phyloP scores from a whole-genome alignment of 2,888 invertebrate genomes.

The Aphidoletes aphidimyza region DNA sequence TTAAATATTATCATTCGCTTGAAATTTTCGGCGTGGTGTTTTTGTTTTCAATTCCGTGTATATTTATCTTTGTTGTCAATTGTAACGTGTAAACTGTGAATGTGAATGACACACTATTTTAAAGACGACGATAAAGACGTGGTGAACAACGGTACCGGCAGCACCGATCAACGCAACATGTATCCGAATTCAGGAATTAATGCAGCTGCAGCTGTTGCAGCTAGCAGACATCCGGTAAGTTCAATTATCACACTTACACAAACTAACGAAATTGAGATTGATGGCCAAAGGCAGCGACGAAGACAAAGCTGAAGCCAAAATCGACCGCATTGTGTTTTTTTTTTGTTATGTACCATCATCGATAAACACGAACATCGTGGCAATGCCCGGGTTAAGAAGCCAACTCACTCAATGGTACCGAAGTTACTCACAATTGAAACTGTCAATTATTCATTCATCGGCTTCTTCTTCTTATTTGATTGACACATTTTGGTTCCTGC shows the following conservation, averaged over 20 bases:
- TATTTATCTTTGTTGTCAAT: constrained; percentile 24
- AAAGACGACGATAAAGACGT: constrained; percentile 47
- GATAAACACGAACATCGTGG: background rate
- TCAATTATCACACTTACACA: background rate
- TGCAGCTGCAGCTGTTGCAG: constrained; percentile 82
- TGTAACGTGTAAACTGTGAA: constrained; percentile 12
- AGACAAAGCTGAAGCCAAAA: background rate
- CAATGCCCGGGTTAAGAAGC: background rate
- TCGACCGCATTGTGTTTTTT: background rate
- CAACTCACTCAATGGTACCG: background rate
- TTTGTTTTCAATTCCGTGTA: background rate
- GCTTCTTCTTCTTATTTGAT: background rate
- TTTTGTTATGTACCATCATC: no score
- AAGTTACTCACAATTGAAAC: constrained; percentile 9
- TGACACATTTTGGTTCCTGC: background rate
- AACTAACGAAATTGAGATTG: background rate
- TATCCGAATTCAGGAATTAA: constrained; percentile 85
- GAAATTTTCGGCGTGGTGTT: constrained; percentile 39
- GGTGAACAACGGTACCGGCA: constrained; percentile 49
- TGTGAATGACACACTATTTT: constrained; percentile 53
- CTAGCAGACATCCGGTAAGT: constrained; percentile 81
- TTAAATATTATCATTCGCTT: background rate
- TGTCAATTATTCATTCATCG: constrained; percentile 31
- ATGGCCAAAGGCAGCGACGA: background rate
- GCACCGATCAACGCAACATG: constrained; percentile 70